Evolutionary conservation across 2,113 vertebrate species (phyloP).

Genomic region (Amia ocellicauda): DNA sequence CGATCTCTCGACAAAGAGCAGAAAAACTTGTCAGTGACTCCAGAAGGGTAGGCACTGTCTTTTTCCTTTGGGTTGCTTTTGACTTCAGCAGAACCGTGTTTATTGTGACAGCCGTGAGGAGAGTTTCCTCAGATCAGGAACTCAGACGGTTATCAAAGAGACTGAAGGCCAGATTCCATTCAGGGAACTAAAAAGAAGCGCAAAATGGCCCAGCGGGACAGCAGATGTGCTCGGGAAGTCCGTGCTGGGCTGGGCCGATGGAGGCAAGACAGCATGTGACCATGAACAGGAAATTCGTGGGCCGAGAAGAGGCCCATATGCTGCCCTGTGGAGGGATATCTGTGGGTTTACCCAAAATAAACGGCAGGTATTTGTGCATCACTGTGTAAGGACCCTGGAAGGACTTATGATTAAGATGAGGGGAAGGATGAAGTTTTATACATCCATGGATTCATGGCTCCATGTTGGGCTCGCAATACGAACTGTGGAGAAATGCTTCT

Average conservation of each 20-base stretch:
- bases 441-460: too few relatives aligned
- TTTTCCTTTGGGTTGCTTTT: not conserved
- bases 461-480: too few relatives aligned
- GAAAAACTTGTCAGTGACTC: too few relatives aligned
- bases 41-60: too few relatives aligned
- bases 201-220: not conserved
- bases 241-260: not conserved
- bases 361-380: too few relatives aligned
- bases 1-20: too few relatives aligned
- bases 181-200: not conserved
- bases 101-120: not conserved
- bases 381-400: too few relatives aligned
- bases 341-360: not conserved
- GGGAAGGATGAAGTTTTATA: too few relatives aligned
- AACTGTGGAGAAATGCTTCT: too few relatives aligned
- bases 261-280: not conserved
- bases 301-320: too few relatives aligned
- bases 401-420: too few relatives aligned
- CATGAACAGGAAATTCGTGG: not conserved
- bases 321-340: too few relatives aligned
- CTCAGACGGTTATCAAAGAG: not conserved
- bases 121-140: slow-evolving; percentile 2
- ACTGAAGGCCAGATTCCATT: not conserved
- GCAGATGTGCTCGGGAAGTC: not conserved
- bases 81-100: not conserved